Evolutionary conservation across 2,888 invertebrate species (phyloP).

Genomic region (Fragum sueziense): DNA sequence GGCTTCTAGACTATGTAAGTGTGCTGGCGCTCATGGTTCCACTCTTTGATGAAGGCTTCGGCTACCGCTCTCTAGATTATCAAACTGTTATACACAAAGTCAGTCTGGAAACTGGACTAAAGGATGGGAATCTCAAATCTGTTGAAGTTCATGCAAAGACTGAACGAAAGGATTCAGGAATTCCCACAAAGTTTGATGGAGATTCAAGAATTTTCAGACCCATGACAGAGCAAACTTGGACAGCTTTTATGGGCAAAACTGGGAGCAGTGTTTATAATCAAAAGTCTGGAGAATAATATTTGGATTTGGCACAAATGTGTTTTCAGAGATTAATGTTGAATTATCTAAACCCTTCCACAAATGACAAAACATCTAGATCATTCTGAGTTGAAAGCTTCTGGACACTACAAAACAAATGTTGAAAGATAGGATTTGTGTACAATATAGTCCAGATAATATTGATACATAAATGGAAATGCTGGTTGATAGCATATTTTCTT

Average conservation of each 20-base stretch:
- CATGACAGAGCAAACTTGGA: conserved; percentile 39
- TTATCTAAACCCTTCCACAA: too few species aligned
- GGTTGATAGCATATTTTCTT: too few species aligned
- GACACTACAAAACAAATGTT: too few species aligned
- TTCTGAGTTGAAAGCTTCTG: too few species aligned
- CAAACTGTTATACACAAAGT: conserved; percentile 34
- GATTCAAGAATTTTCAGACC: conserved; percentile 20
- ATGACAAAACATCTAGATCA: too few species aligned
- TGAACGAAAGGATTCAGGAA: neutral
- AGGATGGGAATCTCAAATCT: conserved; percentile 5
- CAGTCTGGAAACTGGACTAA: conserved; percentile 28
- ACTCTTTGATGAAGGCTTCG: conserved; percentile 10
- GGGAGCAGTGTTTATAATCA: conserved; percentile 21
- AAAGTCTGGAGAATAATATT: neutral
- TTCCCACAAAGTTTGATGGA: neutral
- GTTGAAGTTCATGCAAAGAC: conserved; percentile 26
- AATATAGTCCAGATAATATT: too few species aligned
- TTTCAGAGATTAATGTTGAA: too few species aligned
- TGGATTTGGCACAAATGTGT: too few species aligned
- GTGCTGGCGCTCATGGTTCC: conserved; percentile 9
- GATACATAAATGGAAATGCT: too few species aligned
- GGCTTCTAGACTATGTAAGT: conserved; percentile 50
- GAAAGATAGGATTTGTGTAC: too few species aligned
- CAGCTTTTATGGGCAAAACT: conserved; percentile 47
- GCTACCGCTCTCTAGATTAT: neutral